phyloP scores from a whole-genome alignment of 2,113 vertebrate genomes.

The Leucoraja erinaceus region DNA sequence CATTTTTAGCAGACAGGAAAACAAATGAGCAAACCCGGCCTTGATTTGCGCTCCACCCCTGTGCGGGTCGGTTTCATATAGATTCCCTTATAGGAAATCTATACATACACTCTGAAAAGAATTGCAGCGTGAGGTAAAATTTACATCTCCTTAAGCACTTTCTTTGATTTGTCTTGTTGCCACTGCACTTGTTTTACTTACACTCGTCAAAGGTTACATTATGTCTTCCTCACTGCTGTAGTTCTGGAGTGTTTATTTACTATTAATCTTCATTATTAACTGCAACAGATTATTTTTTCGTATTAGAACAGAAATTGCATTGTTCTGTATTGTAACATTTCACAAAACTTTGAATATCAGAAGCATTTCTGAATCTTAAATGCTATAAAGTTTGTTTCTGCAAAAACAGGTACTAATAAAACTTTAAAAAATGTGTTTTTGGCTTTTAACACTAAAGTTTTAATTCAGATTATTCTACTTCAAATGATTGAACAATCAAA shows the following conservation, averaged over 20 bases:
- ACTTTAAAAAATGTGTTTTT: constrained; percentile 44
- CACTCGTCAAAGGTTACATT: constrained; percentile 24
- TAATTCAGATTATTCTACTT: not conserved
- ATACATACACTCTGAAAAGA: constrained; percentile 30
- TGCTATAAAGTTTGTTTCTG: constrained; percentile 69
- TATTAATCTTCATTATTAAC: constrained; percentile 34
- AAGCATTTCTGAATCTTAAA: constrained; percentile 38
- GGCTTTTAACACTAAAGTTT: constrained; percentile 7
- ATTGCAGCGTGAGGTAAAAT: constrained; percentile 37
- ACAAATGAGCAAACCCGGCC: constrained; percentile 3
- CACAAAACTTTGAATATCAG: constrained; percentile 49
- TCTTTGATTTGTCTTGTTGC: constrained; percentile 36
- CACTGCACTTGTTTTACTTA: constrained; percentile 30
- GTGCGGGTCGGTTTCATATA: constrained; percentile 16
- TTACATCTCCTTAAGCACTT: constrained; percentile 35
- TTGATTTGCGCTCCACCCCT: constrained; percentile 26
- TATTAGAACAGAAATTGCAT: constrained; percentile 34
- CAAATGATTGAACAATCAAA: not conserved
- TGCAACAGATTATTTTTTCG: constrained; percentile 26
- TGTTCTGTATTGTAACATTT: constrained; percentile 34
- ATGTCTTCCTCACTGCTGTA: constrained; percentile 39
- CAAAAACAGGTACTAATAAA: constrained; percentile 68
- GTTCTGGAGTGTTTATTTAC: constrained; percentile 35
- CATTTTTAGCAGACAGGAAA: not conserved
- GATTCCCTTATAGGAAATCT: constrained; percentile 39